phyloP scores from a whole-genome alignment of 1,140 invertebrate genomes.

The Galleria mellonella region DNA sequence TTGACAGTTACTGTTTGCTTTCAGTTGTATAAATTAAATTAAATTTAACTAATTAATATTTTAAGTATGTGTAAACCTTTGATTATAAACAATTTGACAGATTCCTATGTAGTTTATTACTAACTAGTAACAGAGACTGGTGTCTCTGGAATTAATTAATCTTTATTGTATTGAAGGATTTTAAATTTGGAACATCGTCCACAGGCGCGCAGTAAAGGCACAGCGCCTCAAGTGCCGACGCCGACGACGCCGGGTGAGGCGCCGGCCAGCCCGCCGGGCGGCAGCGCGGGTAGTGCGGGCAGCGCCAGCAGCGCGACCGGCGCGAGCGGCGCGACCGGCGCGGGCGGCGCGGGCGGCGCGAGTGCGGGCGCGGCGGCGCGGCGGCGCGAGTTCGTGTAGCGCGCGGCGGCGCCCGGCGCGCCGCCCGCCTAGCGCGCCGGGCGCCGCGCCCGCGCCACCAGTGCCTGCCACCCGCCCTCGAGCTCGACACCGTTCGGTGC shows the following conservation, averaged over 20 bases:
- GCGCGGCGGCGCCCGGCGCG: constrained; percentile 43
- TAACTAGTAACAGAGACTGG: no score
- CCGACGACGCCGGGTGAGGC: constrained; percentile 26
- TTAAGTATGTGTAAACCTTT: no score
- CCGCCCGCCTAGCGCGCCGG: constrained; percentile 14
- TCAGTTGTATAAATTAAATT: no score
- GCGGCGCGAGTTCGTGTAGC: constrained; percentile 55
- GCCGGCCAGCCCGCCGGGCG: constrained; percentile 30
- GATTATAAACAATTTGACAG: no score
- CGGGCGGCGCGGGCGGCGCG: constrained; percentile 3
- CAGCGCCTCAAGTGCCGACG: constrained; percentile 49
- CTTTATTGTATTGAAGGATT: no score
- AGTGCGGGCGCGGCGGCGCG: constrained; percentile 20
- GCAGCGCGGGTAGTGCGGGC: constrained; percentile 9
- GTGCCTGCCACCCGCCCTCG: constrained; percentile 2
- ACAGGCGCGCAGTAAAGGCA: constrained; percentile 55
- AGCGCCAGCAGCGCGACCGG: constrained; percentile 5
- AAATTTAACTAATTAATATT: no score
- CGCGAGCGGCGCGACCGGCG: constrained; percentile 7
- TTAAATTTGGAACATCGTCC: constrained; percentile 3
- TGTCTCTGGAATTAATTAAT: no score
- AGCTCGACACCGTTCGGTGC: background rate
- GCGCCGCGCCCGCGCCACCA: constrained; percentile 3
- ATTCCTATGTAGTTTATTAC: no score
- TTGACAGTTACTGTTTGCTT: no score